These are phyloP conservation scores for Anorthoa munda DNA, from an alignment of 2,888 invertebrate genomes.

Conservation along the genomic window DNA sequence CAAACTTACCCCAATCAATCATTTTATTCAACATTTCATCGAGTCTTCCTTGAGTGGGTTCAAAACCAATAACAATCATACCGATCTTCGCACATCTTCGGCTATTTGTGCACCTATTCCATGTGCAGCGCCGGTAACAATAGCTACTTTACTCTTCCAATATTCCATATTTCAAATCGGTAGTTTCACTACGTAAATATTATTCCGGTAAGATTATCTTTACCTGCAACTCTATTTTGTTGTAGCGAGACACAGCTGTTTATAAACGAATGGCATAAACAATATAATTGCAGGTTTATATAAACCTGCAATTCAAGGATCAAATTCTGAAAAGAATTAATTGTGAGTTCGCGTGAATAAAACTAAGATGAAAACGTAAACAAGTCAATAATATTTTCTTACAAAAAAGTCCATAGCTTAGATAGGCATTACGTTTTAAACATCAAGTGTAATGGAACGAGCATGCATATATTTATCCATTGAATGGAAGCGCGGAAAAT, in stretches of 20 bases:
- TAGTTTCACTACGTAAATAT: background rate
- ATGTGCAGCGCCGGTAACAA: constrained; percentile 75
- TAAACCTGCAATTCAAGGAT: constrained; percentile 90
- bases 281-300: constrained; percentile 87
- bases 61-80: constrained; percentile 75
- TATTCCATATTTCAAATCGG: constrained; percentile 64
- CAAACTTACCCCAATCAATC: constrained; percentile 61
- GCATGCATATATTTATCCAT: constrained; percentile 74
- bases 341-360: constrained; percentile 59
- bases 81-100: constrained; percentile 75
- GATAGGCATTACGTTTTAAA: constrained; percentile 32
- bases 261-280: constrained; percentile 33
- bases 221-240: background rate
- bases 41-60: constrained; percentile 70
- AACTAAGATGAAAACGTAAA: constrained; percentile 25
- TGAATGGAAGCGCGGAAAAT: constrained; percentile 74
- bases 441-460: constrained; percentile 71
- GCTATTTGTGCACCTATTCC: constrained; percentile 77
- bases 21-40: constrained; percentile 68
- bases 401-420: background rate
- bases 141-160: constrained; percentile 75
- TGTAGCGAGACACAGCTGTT: background rate
- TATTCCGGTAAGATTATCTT: background rate
- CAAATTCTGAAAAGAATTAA: constrained; percentile 91
- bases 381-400: background rate